phyloP scores from a whole-genome alignment of 2,888 invertebrate species.

The Merodon equestris region DNA sequence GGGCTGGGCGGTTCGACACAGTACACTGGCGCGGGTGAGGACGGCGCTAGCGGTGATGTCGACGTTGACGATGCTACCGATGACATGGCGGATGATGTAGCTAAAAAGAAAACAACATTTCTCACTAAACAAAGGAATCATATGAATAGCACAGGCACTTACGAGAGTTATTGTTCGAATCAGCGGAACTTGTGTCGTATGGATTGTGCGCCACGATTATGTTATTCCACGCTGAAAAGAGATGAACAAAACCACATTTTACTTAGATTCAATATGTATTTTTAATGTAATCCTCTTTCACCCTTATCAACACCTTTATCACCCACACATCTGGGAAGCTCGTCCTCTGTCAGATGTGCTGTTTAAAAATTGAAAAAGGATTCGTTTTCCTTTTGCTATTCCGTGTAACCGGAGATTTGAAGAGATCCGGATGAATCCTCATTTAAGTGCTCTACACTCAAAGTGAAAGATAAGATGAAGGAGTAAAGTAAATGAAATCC shows the following conservation, averaged over 20 bases:
- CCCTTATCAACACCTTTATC: too few species aligned
- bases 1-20: conserved; percentile 88
- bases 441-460: conserved; percentile 59
- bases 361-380: conserved; percentile 65
- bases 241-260: conserved; percentile 1
- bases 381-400: conserved; percentile 39
- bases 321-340: neutral
- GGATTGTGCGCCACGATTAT: conserved; percentile 78
- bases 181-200: conserved; percentile 73
- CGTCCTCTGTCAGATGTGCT: conserved; percentile 50
- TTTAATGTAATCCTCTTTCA: conserved; percentile 31
- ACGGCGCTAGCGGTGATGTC: conserved; percentile 72
- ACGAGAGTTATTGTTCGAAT: conserved; percentile 74
- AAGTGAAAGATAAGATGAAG: conserved; percentile 45
- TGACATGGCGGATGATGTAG: conserved; percentile 71
- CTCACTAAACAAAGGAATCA: too few species aligned
- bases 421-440: conserved; percentile 37
- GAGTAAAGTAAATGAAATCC: conserved; percentile 54
- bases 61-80: conserved; percentile 70
- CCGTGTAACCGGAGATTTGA: conserved; percentile 45
- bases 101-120: conserved; percentile 20
- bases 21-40: conserved; percentile 80
- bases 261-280: conserved; percentile 10
- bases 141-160: conserved; percentile 45
- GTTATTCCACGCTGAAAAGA: conserved; percentile 76